Base-by-base conservation (phyloP, 2,888 invertebrate genomes). In the Mechanitis mazaeus region DNA sequence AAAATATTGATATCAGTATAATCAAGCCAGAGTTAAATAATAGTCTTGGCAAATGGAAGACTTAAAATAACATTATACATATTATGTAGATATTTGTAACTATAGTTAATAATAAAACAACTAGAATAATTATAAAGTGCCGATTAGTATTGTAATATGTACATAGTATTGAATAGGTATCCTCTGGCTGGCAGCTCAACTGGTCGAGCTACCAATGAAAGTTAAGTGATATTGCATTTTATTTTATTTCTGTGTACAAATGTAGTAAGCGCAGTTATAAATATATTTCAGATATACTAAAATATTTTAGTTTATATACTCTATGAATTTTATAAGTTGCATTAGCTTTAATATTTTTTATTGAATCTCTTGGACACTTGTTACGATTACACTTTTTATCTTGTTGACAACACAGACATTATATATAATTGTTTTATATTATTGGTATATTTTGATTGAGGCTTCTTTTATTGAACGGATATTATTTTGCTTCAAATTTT, bases 131-230 rank as follows among this genome's bases (percentile, higher is more conserved):
- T 62, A 66, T 66, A 65, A 83, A 80, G 85, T 85, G 85, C 85
- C 83, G 85, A 85, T 79, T 81, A 84, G 77, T 83, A 81, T 81
- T 83, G 68, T 74, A 79, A 77, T 66, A 55, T 79, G 75, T 69
- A 65, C 55, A 59, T 53, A 59, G 59, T 42, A 59, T 55, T 66
- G 56, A 64, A 64, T 38, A 64, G 42, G 11, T 42, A 9, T 42
- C 42, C 42, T 11, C 9, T 42, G 42, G 42, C 42, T 42, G 42
- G 42, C 11, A 11, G 42, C 42, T 3, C 42, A 11, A 42, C 42
- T 11, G 42, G 42, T 42, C 42, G 42, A 42, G 42, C 42, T 35
- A 6, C 35, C 6, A 11, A 31, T 7, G 5, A 31, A 50, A 31
- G 28, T 31, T 31, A 28, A 31, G 31, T 31, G 28, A 31, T 50